These are phyloP conservation scores for Drymonia ruficornis DNA, from an alignment of 2,888 invertebrate species.

Conservation along the genomic window DNA sequence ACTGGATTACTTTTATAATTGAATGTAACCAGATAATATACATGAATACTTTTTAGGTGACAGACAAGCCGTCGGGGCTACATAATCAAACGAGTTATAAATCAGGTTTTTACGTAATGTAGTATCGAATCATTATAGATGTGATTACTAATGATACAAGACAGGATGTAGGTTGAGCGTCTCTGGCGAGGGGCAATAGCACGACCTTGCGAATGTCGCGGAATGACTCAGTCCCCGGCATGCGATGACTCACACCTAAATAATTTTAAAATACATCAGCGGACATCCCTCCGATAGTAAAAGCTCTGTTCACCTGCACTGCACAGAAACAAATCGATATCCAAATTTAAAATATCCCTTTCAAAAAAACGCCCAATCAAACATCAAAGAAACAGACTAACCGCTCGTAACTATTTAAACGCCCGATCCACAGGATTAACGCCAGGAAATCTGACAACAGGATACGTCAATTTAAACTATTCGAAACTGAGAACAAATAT, in stretches of 20 bases:
- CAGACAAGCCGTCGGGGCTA: background rate
- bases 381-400: slow-evolving; percentile 63
- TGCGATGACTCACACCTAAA: slow-evolving; percentile 53
- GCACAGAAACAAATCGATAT: slow-evolving; percentile 38
- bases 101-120: slow-evolving; percentile 6
- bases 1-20: slow-evolving; percentile 1
- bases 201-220: slow-evolving; percentile 73
- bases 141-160: slow-evolving; percentile 32
- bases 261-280: slow-evolving; percentile 28
- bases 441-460: slow-evolving; percentile 78
- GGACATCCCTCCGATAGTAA: slow-evolving; percentile 18
- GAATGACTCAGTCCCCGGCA: slow-evolving; percentile 51
- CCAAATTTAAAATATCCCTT: slow-evolving; percentile 45
- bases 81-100: background rate
- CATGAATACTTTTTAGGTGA: background rate
- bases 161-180: slow-evolving; percentile 48
- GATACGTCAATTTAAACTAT: slow-evolving; percentile 80
- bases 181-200: slow-evolving; percentile 48
- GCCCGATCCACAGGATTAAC: slow-evolving; percentile 68
- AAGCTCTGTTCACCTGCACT: slow-evolving; percentile 10
- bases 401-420: slow-evolving; percentile 66
- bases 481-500: slow-evolving; percentile 65
- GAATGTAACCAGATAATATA: background rate
- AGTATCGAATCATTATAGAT: slow-evolving; percentile 10
- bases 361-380: slow-evolving; percentile 51